Base-by-base conservation (phyloP, 1,140 invertebrate species). In the Zeugodacus cucurbitae region DNA sequence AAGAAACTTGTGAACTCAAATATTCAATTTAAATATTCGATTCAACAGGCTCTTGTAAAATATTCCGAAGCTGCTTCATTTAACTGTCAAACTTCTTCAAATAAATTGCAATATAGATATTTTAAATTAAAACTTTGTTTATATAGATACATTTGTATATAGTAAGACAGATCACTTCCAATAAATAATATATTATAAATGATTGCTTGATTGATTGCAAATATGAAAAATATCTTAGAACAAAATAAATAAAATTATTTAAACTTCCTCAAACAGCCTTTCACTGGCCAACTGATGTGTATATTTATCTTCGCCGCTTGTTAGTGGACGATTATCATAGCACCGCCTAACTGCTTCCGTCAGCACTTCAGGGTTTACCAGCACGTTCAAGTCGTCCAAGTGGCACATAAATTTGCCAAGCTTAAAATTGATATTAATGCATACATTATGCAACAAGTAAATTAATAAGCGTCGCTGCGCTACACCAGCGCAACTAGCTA, bases 351-450 rank as follows among this genome's bases (percentile, higher is more conserved):
- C 32, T 37, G 22, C 67, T 74, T 74, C 67, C 67, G 67, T 34
- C 67, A 74, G 17, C 67, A 74, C 32, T 67, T 10, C 32, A 34
- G 48, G 48, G 10, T 67, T 17, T 22, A 6, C 26, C 26, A 32
- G 64, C 14, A 4, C 14, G 4, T 41, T 3, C 4, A 37, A 74
- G 32, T 17, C 7, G 34, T 41, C 20, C 32, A 1, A 32, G 20
- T 34, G 22, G 8, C 32, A 41, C 34, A 74, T 74, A 22, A 74
- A 37, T 32, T 37, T n/a, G 14, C 11, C 67, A 32, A 41, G 34
- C 67, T 22, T 37, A 41, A 74, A 74, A 74, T 74, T 74, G 67
- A 74, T 74, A 74, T 74, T 74, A 74, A 74, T 74, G 67, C 67
- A 37, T 41, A 37, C 32, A 74, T 74, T 74, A 74, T 74, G 67